A percentile compares a stretch with the other conserved stretches of the same genome.
Evolutionary conservation across 2,888 invertebrate species (phyloP).

Genomic region (Tetragnatha montana): DNA sequence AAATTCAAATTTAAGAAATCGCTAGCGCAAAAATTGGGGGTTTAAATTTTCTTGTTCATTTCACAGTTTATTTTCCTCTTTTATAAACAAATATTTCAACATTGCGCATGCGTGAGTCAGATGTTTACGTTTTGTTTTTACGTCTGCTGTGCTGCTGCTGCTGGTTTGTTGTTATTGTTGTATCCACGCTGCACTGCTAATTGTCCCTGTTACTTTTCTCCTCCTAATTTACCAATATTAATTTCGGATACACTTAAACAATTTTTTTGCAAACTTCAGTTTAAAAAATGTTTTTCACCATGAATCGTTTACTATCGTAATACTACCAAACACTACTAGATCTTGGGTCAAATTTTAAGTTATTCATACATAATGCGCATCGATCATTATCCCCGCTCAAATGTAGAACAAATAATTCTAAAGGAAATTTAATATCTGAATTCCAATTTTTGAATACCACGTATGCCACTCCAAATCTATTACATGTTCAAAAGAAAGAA

Average conservation of each 20-base stretch:
- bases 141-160: constrained; percentile 23
- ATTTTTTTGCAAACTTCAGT: not conserved
- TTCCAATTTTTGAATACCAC: too few relatives aligned
- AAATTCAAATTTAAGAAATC: not conserved
- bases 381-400: too few relatives aligned
- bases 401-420: too few relatives aligned
- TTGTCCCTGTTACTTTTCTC: not conserved
- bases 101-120: constrained; percentile 59
- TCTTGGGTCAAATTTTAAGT: too few relatives aligned
- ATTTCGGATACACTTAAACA: not conserved
- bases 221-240: not conserved
- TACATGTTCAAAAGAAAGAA: too few relatives aligned
- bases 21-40: not conserved
- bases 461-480: too few relatives aligned
- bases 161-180: not conserved
- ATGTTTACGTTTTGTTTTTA: constrained; percentile 65
- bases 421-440: too few relatives aligned
- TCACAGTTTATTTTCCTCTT: constrained; percentile 31
- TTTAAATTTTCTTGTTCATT: constrained; percentile 34
- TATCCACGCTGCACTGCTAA: not conserved
- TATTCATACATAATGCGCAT: too few relatives aligned
- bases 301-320: not conserved
- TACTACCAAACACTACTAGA: too few relatives aligned
- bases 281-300: not conserved
- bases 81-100: constrained; percentile 52